These are phyloP conservation scores for Sminthurinus aureus DNA, from an alignment of 2,888 invertebrate genomes.

Conservation along the genomic window DNA sequence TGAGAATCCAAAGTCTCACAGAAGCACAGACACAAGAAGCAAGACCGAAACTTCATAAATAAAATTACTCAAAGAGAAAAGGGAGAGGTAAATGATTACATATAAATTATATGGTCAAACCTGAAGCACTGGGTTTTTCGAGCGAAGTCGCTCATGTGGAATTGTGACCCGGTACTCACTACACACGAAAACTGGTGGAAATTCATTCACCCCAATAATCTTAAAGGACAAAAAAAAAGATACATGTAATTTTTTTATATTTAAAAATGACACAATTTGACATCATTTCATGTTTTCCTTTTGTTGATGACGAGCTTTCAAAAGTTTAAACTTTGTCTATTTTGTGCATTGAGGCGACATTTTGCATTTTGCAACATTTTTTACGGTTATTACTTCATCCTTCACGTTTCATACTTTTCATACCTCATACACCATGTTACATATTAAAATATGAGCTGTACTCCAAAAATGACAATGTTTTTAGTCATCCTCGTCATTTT, in stretches of 20 bases:
- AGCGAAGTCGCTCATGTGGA: constrained; percentile 58
- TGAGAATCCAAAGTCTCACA: too few species aligned
- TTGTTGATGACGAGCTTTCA: too few species aligned
- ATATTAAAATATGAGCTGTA: too few species aligned
- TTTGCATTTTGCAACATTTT: background rate
- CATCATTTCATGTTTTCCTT: background rate
- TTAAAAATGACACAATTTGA: background rate
- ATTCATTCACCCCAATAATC: constrained; percentile 60
- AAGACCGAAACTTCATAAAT: constrained; percentile 1
- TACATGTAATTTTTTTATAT: background rate
- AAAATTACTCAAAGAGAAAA: constrained; percentile 25
- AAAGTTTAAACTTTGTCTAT: too few species aligned
- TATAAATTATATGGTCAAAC: constrained; percentile 40
- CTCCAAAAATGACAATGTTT: too few species aligned
- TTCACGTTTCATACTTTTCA: background rate
- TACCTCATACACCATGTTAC: too few species aligned
- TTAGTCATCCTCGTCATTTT: background rate
- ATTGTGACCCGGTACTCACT: constrained; percentile 64
- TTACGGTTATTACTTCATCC: background rate
- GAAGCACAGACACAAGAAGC: background rate
- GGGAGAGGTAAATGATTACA: constrained; percentile 30
- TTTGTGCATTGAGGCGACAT: background rate
- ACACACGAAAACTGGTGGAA: constrained; percentile 63
- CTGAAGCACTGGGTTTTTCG: constrained; percentile 59
- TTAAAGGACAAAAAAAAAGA: background rate